Conservation (phyloP, 2,888 invertebrate genomes). For the Lymantria dispar region DNA sequence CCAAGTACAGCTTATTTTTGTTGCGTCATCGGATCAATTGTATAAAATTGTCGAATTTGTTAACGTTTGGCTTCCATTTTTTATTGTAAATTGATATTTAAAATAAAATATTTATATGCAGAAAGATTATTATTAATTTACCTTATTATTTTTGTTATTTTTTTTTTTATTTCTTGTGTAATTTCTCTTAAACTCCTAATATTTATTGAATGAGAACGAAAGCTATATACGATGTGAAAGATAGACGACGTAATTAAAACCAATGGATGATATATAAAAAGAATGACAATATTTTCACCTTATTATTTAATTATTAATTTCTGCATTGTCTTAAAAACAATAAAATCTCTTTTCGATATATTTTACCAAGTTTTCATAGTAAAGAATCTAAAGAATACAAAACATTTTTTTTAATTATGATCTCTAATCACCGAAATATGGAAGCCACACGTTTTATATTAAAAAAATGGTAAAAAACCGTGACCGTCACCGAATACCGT, state of each 20-base stretch:
- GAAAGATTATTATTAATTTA: slow-evolving; percentile 20
- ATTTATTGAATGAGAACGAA: too few relatives aligned
- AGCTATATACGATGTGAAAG: too few relatives aligned
- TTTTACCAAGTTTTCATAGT: background rate
- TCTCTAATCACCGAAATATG: slow-evolving; percentile 15
- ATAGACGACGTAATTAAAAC: too few relatives aligned
- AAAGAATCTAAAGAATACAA: background rate
- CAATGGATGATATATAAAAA: too few relatives aligned
- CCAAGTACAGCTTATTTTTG: background rate
- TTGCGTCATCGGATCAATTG: background rate
- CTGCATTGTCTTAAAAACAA: background rate
- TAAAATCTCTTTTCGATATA: background rate
- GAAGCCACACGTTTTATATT: slow-evolving; percentile 27
- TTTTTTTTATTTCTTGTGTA: background rate
- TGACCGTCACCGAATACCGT: slow-evolving; percentile 24
- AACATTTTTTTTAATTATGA: too few relatives aligned
- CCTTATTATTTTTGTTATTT: slow-evolving; percentile 6
- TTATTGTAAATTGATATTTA: slow-evolving; percentile 13
- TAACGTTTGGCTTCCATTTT: slow-evolving; percentile 26
- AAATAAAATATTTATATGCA: slow-evolving; percentile 13
- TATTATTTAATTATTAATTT: background rate
- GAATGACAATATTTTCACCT: too few relatives aligned
- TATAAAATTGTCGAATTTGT: background rate
- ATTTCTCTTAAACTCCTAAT: too few relatives aligned
- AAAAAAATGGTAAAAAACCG: slow-evolving; percentile 18